phyloP scores from a whole-genome alignment of 1,140 invertebrate species.

The Physella acuta region DNA sequence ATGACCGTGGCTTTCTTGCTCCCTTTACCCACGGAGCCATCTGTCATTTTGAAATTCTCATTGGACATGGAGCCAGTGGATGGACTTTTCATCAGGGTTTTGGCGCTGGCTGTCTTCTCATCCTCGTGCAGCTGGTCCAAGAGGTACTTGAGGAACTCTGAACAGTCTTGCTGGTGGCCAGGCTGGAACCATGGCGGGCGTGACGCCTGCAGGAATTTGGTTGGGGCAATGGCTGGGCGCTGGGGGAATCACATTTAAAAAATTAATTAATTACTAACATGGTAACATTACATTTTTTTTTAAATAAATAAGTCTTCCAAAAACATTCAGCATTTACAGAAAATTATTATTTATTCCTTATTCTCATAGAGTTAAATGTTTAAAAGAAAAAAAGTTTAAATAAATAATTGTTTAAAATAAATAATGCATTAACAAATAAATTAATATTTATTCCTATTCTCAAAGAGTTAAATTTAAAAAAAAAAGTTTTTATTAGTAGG shows the following conservation, averaged over 20 bases:
- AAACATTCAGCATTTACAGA: not conserved
- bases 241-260: too few species aligned
- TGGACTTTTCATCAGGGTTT: conserved; percentile 19
- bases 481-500: too few species aligned
- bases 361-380: not conserved
- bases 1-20: conserved; percentile 16
- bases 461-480: too few species aligned
- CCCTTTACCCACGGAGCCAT: conserved; percentile 11
- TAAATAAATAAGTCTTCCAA: not conserved
- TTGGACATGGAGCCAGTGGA: conserved; percentile 14
- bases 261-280: too few species aligned
- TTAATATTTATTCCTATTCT: too few species aligned
- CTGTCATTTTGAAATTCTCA: not conserved
- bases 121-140: conserved; percentile 74
- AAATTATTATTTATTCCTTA: not conserved
- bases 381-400: conserved; percentile 10
- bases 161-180: conserved; percentile 82
- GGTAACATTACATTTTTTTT: not conserved
- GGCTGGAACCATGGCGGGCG: conserved; percentile 75
- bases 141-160: conserved; percentile 79
- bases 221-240: conserved; percentile 67
- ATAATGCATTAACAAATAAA: too few species aligned
- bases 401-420: too few species aligned
- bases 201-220: conserved; percentile 69
- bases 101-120: conserved; percentile 55